Percentiles rank a stretch among this genome's conserved stretches.
Conservation (phyloP, 2,888 invertebrate genomes). For the Caradrina kadenii region DNA sequence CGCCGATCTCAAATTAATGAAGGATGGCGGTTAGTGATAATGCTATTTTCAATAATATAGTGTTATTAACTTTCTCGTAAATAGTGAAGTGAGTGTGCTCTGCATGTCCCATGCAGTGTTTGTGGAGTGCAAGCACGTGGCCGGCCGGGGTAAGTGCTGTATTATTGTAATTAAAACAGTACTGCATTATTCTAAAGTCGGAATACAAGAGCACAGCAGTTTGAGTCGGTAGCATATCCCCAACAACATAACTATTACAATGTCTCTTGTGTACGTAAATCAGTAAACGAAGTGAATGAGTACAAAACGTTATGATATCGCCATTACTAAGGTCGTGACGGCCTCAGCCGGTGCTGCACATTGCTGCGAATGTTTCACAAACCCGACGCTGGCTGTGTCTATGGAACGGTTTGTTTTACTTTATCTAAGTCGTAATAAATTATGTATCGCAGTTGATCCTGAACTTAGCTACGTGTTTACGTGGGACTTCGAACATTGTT, state of each 20-base stretch:
- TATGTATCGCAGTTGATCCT: background rate
- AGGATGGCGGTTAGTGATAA: no score
- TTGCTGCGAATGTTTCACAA: constrained; percentile 54
- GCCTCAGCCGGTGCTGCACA: constrained; percentile 38
- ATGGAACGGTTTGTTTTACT: constrained; percentile 36
- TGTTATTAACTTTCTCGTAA: no score
- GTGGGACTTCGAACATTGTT: background rate
- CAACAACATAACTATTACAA: background rate
- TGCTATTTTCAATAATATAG: no score
- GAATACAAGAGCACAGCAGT: no score
- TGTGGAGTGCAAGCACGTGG: no score
- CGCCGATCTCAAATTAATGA: no score
- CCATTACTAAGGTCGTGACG: constrained; percentile 61
- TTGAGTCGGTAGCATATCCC: no score
- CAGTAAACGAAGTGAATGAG: background rate
- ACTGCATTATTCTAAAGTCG: no score
- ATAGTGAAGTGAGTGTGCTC: no score
- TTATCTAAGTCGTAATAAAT: constrained; percentile 11
- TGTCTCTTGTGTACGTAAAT: background rate
- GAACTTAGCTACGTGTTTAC: background rate
- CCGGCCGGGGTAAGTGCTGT: no score
- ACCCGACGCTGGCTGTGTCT: constrained; percentile 6
- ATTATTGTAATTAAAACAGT: no score
- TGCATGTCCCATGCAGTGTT: no score
- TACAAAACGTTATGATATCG: constrained; percentile 41